A percentile compares a stretch with the other conserved stretches of the same genome.
These are phyloP conservation scores for Lepus europaeus DNA, from an alignment of 2,113 vertebrate genomes.

Conservation along the genomic window DNA sequence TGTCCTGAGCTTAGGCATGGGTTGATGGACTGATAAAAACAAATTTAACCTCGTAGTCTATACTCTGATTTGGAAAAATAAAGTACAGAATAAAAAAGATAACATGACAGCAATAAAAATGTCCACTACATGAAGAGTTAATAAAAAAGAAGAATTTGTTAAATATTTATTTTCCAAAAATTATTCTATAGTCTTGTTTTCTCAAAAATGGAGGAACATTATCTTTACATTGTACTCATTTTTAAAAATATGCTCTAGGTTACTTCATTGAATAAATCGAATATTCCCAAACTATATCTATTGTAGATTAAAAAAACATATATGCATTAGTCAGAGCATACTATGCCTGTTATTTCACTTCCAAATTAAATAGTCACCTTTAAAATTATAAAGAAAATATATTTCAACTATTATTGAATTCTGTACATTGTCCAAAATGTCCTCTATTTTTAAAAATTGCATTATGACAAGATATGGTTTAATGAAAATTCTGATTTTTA, in stretches of 20 bases:
- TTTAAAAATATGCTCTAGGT: background rate
- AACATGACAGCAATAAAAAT: background rate
- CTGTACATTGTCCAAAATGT: background rate
- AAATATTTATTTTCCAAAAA: background rate
- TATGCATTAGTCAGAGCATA: background rate
- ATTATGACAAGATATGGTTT: background rate
- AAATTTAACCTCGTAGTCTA: background rate
- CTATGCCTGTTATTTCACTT: background rate
- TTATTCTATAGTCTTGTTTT: background rate
- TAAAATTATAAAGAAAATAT: slow-evolving; percentile 15
- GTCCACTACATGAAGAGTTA: background rate
- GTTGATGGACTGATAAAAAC: background rate
- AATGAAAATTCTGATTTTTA: slow-evolving; percentile 9
- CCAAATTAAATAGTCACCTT: background rate
- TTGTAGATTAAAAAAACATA: too few relatives aligned
- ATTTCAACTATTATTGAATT: background rate
- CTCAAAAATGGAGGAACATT: background rate
- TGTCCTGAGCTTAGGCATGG: background rate
- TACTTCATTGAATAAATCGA: background rate
- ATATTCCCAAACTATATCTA: too few relatives aligned
- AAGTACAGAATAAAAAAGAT: background rate
- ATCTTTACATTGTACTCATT: background rate
- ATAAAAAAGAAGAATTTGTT: background rate
- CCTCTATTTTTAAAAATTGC: background rate
- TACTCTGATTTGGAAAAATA: background rate